Evolutionary conservation across 2,113 vertebrate genomes (phyloP).

Genomic region (Meles meles): DNA sequence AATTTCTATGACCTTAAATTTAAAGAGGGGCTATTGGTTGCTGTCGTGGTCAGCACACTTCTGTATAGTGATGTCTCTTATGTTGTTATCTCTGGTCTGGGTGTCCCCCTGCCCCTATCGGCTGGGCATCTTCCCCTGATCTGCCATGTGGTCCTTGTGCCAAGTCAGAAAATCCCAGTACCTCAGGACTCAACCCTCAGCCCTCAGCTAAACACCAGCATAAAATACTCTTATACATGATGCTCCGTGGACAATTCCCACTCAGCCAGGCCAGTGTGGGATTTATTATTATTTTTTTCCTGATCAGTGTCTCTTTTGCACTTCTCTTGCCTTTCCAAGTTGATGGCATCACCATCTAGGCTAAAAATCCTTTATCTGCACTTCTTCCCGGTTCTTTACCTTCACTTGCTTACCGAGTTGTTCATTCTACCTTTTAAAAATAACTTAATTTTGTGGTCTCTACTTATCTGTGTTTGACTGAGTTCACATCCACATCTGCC

Average conservation of each 20-base stretch:
- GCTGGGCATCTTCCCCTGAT: background rate
- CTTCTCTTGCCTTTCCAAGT: background rate
- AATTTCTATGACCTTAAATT: background rate
- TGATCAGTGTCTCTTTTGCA: background rate
- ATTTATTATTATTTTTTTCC: background rate
- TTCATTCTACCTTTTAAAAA: background rate
- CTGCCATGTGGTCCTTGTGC: background rate
- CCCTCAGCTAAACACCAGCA: background rate
- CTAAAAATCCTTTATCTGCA: background rate
- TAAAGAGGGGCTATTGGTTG: background rate
- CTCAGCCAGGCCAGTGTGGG: background rate
- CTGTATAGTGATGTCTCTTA: background rate
- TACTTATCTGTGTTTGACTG: background rate
- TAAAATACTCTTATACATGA: background rate
- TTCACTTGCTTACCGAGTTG: background rate
- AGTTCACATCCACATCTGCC: background rate
- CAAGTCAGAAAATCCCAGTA: background rate
- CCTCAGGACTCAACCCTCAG: background rate
- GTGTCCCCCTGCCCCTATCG: background rate
- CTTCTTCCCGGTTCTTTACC: background rate
- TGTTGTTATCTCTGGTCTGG: rapidly evolving
- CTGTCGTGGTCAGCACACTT: background rate
- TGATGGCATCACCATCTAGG: background rate
- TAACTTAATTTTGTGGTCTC: background rate
- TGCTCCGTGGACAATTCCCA: rapidly evolving